phyloP scores from a whole-genome alignment of 2,797 vertebrate genomes.

The Spea hammondii region DNA sequence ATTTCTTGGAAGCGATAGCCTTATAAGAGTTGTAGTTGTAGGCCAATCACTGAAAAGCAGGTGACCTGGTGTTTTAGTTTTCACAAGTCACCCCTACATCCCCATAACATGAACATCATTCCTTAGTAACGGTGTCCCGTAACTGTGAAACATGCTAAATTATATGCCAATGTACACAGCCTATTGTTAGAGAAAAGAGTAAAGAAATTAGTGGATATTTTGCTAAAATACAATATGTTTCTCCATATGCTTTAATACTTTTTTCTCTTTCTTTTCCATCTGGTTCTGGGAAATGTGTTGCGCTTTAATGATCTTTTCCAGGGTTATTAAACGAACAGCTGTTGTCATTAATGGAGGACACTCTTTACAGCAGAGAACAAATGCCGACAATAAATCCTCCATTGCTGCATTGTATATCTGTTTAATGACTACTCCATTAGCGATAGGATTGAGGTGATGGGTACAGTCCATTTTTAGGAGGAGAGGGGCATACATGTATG shows the following conservation, averaged over 20 bases:
- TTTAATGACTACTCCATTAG: constrained; percentile 58
- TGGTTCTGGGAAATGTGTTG: constrained; percentile 68
- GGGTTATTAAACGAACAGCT: constrained; percentile 77
- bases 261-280: constrained; percentile 67
- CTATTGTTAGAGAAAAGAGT: constrained; percentile 8
- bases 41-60: too few species aligned
- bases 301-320: constrained; percentile 72
- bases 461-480: constrained; percentile 38
- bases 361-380: constrained; percentile 61
- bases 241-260: constrained; percentile 69
- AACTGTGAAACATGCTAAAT: too few species aligned
- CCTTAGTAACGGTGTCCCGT: too few species aligned
- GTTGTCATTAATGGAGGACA: constrained; percentile 76
- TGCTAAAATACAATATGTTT: constrained; percentile 63
- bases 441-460: constrained; percentile 56
- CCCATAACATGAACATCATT: too few species aligned
- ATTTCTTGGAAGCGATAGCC: too few species aligned
- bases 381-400: constrained; percentile 62
- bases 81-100: too few species aligned
- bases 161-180: background rate
- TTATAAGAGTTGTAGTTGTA: too few species aligned
- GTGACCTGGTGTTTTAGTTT: too few species aligned
- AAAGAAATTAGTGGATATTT: constrained; percentile 32
- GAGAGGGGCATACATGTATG: constrained; percentile 33
- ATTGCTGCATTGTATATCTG: constrained; percentile 52